Percentiles rank a stretch among this genome's conserved stretches.
phyloP scores from a whole-genome alignment of 1,140 invertebrate species.

The Sesamia nonagrioides region DNA sequence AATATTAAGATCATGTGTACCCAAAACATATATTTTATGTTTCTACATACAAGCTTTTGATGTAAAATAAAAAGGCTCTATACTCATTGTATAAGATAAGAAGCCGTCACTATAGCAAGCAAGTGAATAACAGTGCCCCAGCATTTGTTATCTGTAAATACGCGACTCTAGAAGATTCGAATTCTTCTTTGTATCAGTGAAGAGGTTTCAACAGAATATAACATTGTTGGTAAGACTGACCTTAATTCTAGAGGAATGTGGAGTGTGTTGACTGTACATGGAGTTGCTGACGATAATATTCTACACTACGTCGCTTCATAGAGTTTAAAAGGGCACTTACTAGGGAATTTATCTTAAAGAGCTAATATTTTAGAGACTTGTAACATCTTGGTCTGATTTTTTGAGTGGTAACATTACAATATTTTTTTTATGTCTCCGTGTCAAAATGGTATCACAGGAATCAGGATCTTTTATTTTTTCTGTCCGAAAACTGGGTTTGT shows the following conservation, averaged over 20 bases:
- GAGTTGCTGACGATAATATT: slow-evolving; percentile 50
- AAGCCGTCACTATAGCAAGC: background rate
- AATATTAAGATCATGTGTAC: too few relatives aligned
- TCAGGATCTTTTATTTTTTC: too few relatives aligned
- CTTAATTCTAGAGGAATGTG: slow-evolving; percentile 85
- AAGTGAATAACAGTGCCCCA: background rate
- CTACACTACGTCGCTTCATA: slow-evolving; percentile 63
- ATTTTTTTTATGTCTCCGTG: background rate
- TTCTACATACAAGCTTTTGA: too few relatives aligned
- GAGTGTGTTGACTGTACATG: slow-evolving; percentile 59
- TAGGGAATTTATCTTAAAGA: slow-evolving; percentile 67
- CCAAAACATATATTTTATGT: too few relatives aligned
- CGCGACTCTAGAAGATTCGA: slow-evolving; percentile 13
- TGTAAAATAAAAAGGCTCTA: too few relatives aligned
- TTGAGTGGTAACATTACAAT: background rate
- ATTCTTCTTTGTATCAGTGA: slow-evolving; percentile 7
- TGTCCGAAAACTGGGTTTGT: background rate
- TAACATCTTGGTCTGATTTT: slow-evolving; percentile 48
- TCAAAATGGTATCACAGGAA: too few relatives aligned
- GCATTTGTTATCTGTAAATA: background rate
- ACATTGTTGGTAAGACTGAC: slow-evolving; percentile 17
- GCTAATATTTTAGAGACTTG: slow-evolving; percentile 57
- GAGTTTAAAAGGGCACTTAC: slow-evolving; percentile 81
- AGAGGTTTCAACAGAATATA: slow-evolving; percentile 44
- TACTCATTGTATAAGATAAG: too few relatives aligned